Base-by-base conservation (phyloP, 2,888 invertebrate species). In the Protophormia terraenovae region DNA sequence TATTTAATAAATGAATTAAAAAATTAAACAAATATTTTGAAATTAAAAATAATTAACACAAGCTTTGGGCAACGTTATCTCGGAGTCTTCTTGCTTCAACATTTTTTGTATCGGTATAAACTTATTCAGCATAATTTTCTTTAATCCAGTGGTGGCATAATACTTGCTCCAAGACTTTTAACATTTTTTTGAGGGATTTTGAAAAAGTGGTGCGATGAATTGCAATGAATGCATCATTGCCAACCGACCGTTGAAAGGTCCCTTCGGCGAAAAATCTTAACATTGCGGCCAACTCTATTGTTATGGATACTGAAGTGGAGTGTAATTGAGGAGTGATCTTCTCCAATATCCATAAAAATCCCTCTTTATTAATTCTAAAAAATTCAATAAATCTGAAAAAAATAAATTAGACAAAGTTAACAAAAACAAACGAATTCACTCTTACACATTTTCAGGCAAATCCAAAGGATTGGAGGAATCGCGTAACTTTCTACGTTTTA, bases 401-500 rank as follows among this genome's bases (percentile, higher is more conserved):
- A 50, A 50, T 19, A 10, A 45, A 32, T 32, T 32, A 6, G 4
- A 45, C 4, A 14, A n/a, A n/a, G n/a, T n/a, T 50, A 8, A 22
- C 16, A 50, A 50, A 19, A 50, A 5, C 4, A 19, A 16, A 19
- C 8, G 2, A 19, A n/a, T 41, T 45, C 47, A n/a, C n/a, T n/a
- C 66, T 27, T 47, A 47, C 66, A 66, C 27, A 24, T 66, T 47
- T 14, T 47, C 67, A 3, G 32, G 22, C 16, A 67, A 32, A 47
- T 67, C 19, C 27, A 67, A 67, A 5, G 32, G 50, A 19, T 50
- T 67, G 3, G 67, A 50, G 29, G 67, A 32, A 16, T 47, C 32
- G 29, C 50, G 32, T 19, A 67, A 45, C 47, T 47, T 47, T 47
- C 45, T 66, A 27, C 66, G 27, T 10, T 66, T 66, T 35, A 67